Evolutionary conservation across 2,888 invertebrate species (phyloP).

Genomic region (Pammene aurita): DNA sequence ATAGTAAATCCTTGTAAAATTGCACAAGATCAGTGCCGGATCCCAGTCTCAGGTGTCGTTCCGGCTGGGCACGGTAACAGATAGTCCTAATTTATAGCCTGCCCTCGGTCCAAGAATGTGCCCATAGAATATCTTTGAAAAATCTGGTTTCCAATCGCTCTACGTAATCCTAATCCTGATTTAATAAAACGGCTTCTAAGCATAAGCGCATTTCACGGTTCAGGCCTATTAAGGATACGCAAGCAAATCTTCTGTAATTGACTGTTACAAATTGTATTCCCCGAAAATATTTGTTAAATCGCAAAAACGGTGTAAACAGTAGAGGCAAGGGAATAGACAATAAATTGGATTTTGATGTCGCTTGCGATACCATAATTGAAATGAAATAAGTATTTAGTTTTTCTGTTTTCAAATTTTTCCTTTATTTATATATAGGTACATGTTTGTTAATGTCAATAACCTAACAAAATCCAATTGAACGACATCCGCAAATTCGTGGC

Average conservation of each 20-base stretch:
- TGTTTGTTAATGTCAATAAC: neutral
- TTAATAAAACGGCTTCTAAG: slow-evolving; percentile 22
- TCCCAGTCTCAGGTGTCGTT: slow-evolving; percentile 38
- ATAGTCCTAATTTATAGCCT: slow-evolving; percentile 41
- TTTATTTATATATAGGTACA: neutral
- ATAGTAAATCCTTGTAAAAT: slow-evolving; percentile 38
- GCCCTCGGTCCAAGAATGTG: slow-evolving; percentile 35
- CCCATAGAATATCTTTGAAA: slow-evolving; percentile 33
- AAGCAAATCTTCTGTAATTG: slow-evolving; percentile 54
- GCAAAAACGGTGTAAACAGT: slow-evolving; percentile 53
- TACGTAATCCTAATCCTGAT: slow-evolving; percentile 29
- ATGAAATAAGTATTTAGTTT: neutral
- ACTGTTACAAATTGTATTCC: slow-evolving; percentile 57
- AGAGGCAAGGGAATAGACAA: slow-evolving; percentile 57
- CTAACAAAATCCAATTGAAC: too few relatives aligned
- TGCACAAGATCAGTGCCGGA: slow-evolving; percentile 37
- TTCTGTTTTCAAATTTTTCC: neutral
- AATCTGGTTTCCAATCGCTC: slow-evolving; percentile 29
- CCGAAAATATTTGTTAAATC: slow-evolving; percentile 55
- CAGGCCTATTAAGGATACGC: slow-evolving; percentile 43
- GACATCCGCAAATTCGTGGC: too few relatives aligned
- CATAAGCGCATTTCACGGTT: slow-evolving; percentile 38
- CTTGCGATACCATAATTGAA: slow-evolving; percentile 59
- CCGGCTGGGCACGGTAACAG: slow-evolving; percentile 36
- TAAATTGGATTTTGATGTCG: slow-evolving; percentile 78